Evolutionary conservation across 2,113 vertebrate species (phyloP).

Genomic region (Plotosus lineatus): DNA sequence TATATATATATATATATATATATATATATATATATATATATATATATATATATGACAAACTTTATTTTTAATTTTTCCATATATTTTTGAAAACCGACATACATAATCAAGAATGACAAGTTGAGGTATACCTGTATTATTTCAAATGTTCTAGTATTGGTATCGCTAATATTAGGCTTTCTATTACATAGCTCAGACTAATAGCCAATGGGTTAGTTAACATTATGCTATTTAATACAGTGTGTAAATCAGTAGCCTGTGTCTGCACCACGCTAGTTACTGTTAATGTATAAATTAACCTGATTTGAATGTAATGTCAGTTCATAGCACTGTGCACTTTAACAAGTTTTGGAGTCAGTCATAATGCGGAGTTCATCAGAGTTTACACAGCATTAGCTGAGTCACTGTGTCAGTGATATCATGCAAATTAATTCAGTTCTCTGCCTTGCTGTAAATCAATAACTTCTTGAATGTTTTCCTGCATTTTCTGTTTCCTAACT

Average conservation of each 20-base stretch:
- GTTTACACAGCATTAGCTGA: neutral
- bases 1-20: no score
- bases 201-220: neutral
- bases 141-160: no score
- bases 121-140: no score
- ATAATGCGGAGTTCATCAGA: neutral
- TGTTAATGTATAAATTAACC: neutral
- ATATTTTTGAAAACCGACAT: no score
- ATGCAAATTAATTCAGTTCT: neutral
- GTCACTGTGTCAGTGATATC: conserved; percentile 8
- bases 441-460: neutral
- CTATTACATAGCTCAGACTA: neutral
- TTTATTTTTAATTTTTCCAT: no score
- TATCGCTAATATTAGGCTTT: no score
- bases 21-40: no score
- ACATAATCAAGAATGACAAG: no score
- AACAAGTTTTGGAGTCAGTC: neutral
- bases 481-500: neutral
- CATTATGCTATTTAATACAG: neutral
- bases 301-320: neutral
- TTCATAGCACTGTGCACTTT: neutral
- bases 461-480: neutral
- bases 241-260: neutral
- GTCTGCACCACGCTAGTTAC: neutral
- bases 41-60: no score